Evolutionary conservation across 2,797 vertebrate genomes (phyloP).

Genomic region (Distichodus sexfasciatus): DNA sequence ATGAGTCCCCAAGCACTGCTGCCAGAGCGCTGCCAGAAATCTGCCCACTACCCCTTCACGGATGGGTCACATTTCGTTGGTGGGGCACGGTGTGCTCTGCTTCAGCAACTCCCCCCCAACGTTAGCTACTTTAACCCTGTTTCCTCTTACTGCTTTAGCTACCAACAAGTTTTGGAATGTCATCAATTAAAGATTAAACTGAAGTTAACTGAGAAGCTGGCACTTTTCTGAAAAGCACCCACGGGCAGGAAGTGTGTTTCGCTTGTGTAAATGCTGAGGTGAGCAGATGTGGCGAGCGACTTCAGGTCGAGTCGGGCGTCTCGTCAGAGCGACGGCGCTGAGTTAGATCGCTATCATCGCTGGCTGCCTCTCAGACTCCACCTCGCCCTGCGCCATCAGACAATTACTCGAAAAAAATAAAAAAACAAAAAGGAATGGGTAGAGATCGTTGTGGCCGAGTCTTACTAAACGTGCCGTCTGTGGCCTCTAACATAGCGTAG

Average conservation of each 20-base stretch:
- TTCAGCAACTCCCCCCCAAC: too few species aligned
- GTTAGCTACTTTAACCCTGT: too few species aligned
- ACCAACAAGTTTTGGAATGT: too few species aligned
- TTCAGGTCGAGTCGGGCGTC: slow-evolving; percentile 44
- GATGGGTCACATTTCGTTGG: too few species aligned
- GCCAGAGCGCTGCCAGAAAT: too few species aligned
- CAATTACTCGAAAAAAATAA: slow-evolving; percentile 63
- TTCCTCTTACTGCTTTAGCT: too few species aligned
- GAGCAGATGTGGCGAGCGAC: background rate
- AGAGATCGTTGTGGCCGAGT: slow-evolving; percentile 67
- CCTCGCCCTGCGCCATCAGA: slow-evolving; percentile 46
- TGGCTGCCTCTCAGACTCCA: slow-evolving; percentile 63
- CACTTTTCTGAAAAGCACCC: too few species aligned
- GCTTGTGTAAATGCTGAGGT: slow-evolving; percentile 10
- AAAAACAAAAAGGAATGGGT: slow-evolving; percentile 12
- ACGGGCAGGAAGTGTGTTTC: background rate
- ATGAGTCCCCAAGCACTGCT: too few species aligned
- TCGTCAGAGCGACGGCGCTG: slow-evolving; percentile 61
- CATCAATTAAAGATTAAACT: too few species aligned
- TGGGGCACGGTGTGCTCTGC: too few species aligned
- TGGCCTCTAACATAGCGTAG: slow-evolving; percentile 54
- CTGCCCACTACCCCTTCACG: too few species aligned
- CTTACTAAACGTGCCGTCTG: slow-evolving; percentile 60
- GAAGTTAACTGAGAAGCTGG: too few species aligned
- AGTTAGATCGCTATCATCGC: slow-evolving; percentile 58